Percentiles rank a stretch among this genome's conserved stretches.
Conservation (phyloP, 2,888 invertebrate species). For the Plusia festucae region DNA sequence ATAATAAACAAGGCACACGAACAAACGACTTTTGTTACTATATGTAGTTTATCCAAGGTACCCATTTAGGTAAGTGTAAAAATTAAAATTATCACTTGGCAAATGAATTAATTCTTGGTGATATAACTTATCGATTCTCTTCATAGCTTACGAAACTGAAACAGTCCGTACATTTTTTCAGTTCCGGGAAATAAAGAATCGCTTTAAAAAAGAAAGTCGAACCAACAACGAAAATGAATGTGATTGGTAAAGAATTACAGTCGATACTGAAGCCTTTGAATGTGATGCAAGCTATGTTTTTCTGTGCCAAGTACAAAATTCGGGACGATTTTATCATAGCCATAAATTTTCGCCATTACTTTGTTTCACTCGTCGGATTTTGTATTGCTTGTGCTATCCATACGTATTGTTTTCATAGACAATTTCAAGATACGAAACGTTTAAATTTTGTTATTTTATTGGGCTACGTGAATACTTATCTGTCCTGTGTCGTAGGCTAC, state of each 20-base stretch:
- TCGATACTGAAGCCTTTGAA: constrained; percentile 24
- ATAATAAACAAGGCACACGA: too few relatives aligned
- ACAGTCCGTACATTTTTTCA: neutral
- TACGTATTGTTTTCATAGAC: neutral
- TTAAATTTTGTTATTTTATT: neutral
- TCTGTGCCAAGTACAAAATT: constrained; percentile 25
- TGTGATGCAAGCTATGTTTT: constrained; percentile 14
- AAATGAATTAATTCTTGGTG: too few relatives aligned
- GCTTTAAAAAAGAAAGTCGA: neutral
- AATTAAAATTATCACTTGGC: too few relatives aligned
- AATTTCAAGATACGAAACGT: neutral
- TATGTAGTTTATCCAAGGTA: too few relatives aligned
- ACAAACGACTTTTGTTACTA: too few relatives aligned
- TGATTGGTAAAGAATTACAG: constrained; percentile 13
- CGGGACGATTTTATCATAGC: constrained; percentile 10
- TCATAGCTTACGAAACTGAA: too few relatives aligned
- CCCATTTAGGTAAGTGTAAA: too few relatives aligned
- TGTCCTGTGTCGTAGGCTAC: neutral
- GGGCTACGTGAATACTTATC: neutral
- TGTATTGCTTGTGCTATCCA: neutral
- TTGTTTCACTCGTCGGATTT: neutral
- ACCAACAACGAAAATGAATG: neutral
- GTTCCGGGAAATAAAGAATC: neutral
- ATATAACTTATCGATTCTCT: neutral
- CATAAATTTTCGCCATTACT: constrained; percentile 6